Evolutionary conservation across 2,113 vertebrate species (phyloP).

Genomic region (Manacus vitellinus): DNA sequence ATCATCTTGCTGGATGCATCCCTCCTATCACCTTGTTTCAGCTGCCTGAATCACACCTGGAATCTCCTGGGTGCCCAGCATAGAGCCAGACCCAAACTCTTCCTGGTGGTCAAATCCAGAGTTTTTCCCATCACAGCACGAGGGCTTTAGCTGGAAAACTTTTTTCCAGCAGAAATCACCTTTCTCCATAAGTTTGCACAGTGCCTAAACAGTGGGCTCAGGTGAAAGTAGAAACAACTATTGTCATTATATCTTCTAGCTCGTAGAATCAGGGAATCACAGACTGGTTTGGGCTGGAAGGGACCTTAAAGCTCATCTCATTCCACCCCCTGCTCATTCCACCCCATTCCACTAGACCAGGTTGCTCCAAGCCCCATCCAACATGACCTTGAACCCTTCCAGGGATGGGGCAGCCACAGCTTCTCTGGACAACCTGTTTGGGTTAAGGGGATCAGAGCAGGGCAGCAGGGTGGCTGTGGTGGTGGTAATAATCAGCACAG

Average conservation of each 20-base stretch:
- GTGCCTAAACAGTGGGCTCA: neutral
- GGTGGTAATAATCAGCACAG: neutral
- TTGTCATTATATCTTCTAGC: neutral
- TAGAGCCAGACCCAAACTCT: neutral
- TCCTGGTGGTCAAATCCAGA: neutral
- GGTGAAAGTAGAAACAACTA: neutral
- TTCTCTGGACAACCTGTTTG: neutral
- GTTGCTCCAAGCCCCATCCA: neutral
- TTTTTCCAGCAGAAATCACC: neutral
- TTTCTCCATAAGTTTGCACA: neutral
- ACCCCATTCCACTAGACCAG: neutral
- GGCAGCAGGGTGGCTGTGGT: neutral
- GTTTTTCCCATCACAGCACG: neutral
- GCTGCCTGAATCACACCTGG: neutral
- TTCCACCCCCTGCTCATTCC: neutral
- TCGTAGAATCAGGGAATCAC: neutral
- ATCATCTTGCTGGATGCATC: neutral
- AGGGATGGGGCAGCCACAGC: neutral
- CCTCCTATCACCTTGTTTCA: rapidly evolving
- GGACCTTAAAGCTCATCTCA: neutral
- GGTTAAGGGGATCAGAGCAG: neutral
- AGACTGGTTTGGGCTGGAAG: neutral
- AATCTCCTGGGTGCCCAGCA: neutral
- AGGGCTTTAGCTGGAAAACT: neutral
- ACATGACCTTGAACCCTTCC: neutral